Evolutionary conservation across 1,140 invertebrate genomes (phyloP), one percentile per base, ranked within the genome.

Genomic region (Nephotettix cincticeps): DNA sequence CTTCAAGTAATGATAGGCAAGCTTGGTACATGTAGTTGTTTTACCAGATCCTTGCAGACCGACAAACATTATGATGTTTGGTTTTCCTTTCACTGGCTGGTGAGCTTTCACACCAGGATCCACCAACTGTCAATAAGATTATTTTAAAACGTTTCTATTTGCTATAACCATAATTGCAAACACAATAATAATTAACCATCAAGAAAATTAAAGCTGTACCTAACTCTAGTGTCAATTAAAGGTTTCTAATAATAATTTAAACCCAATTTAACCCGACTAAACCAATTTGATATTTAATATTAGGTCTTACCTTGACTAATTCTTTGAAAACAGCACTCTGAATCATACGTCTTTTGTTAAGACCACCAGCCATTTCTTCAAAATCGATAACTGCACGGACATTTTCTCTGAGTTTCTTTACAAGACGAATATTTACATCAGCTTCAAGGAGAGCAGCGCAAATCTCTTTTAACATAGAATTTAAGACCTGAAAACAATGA

Each of bases 31-130:
- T 25, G 97, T 99, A 43, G 98, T 99, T 1, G 98, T 99, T 88
- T 99, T 99, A 77, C 98, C 98, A 73, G 96, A 97, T 74, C 98
- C 98, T 86, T 96, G 98, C 0, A 99, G 86, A 80, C 98, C 98
- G 69, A 99, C 98, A 88, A 99, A 99, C 98, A 99, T 99, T 74
- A 99, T 96, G 14, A 99, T 84, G 85, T 99, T 99, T 56, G 93
- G 89, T 78, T 92, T 91, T 45, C 95, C 97, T 88, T 99, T 99
- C 0, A 93, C 84, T 72, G 98, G 98, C 76, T 96, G 93, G 85
- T 95, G 99, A 9, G 97, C 93, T 83, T 99, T 98, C 0, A 99
- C 97, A 69, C 95, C 96, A 70, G 98, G 97, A 86, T 99, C 98
- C 68, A 99, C 96, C 21, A 99, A 83, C 94, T 97, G 79, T 32